A percentile compares a stretch with the other conserved stretches of the same genome.
Conservation (phyloP, 1,140 invertebrate species). For the Lysiphlebus fabarum region DNA sequence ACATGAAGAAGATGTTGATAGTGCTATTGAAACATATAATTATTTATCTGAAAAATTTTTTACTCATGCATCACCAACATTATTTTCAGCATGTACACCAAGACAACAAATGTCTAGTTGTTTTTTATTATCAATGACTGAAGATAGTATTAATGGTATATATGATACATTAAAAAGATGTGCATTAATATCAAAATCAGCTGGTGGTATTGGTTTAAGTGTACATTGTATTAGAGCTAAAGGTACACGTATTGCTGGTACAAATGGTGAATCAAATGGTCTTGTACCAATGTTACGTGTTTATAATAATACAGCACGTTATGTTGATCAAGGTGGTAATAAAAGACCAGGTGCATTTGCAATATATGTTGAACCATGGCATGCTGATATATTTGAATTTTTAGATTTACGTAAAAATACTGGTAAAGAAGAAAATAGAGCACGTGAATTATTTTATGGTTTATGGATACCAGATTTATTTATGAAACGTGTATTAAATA, state of each 20-base stretch:
- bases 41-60: conserved; percentile 93
- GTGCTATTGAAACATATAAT: conserved; percentile 96
- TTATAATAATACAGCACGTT: conserved; percentile 93
- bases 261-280: conserved; percentile 93
- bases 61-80: conserved; percentile 95
- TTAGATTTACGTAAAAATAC: conserved; percentile 87
- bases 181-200: conserved; percentile 94
- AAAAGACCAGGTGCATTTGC: conserved; percentile 99
- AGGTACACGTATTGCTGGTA: conserved; percentile 90
- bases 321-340: conserved; percentile 98
- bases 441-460: conserved; percentile 96
- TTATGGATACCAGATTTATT: conserved; percentile 99
- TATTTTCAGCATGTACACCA: conserved; percentile 92
- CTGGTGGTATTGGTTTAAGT: conserved; percentile 96
- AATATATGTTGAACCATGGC: conserved; percentile 98
- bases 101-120: conserved; percentile 93
- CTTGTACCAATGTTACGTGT: conserved; percentile 96
- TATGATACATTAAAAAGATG: conserved; percentile 93
- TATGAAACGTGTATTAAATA: conserved; percentile 90
- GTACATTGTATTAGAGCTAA: conserved; percentile 93
- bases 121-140: conserved; percentile 91
- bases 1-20: conserved; percentile 90
- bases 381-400: conserved; percentile 96
- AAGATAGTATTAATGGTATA: conserved; percentile 98
- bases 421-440: conserved; percentile 83